Evolutionary conservation across 23 tunicate species (phyloP).

Genomic region (Trididemnum nubilum): DNA sequence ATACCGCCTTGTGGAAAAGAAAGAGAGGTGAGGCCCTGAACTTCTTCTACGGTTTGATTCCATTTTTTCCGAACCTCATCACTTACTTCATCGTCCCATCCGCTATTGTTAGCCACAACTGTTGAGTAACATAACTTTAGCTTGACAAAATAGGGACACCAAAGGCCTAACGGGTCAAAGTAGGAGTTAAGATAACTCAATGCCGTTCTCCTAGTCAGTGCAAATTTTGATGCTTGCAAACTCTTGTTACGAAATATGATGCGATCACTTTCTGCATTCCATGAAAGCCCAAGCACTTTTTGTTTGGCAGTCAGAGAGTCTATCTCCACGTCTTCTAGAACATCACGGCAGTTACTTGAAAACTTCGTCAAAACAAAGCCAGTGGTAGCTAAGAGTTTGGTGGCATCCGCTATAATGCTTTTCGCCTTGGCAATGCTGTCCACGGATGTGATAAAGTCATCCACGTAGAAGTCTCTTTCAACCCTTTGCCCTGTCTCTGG

Average conservation of each 20-base stretch:
- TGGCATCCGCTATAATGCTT: no score
- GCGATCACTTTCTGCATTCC: no score
- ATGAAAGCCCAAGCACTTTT: no score
- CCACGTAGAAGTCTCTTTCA: neutral
- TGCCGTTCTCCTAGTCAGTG: no score
- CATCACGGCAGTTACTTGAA: no score
- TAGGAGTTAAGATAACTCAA: neutral
- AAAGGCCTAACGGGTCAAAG: constrained; percentile 3
- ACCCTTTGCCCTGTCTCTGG: neutral
- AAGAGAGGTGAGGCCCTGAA: neutral
- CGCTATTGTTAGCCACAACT: neutral
- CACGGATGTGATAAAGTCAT: neutral
- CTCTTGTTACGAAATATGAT: no score
- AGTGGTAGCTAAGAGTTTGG: no score
- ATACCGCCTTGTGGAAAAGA: constrained; percentile 9
- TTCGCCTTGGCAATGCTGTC: neutral
- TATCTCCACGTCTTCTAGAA: no score
- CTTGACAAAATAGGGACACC: constrained; percentile 1
- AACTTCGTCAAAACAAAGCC: no score
- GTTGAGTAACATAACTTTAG: neutral
- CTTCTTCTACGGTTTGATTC: neutral
- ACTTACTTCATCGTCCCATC: neutral
- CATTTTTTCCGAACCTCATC: neutral
- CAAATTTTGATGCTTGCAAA: neutral
- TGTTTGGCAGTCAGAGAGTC: no score